phyloP scores from a whole-genome alignment of 2,113 vertebrate genomes.

The Gymnobelideus leadbeateri region DNA sequence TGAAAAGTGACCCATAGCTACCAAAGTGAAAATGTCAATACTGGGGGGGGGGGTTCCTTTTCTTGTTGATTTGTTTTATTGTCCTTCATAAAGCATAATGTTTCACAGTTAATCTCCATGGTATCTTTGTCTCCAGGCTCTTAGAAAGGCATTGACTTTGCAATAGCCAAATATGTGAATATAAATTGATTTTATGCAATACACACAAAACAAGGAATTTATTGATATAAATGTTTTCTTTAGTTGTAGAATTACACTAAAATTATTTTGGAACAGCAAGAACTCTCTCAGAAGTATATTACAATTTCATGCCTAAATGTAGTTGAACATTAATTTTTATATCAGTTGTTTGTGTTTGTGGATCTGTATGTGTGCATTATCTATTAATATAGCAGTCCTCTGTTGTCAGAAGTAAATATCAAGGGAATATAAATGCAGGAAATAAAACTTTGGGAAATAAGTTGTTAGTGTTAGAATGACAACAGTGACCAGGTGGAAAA shows the following conservation, averaged over 20 bases:
- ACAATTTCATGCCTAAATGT: conserved; percentile 83
- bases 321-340: conserved; percentile 79
- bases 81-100: conserved; percentile 59
- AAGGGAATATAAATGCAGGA: conserved; percentile 65
- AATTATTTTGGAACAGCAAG: conserved; percentile 76
- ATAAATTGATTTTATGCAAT: conserved; percentile 83
- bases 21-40: conserved; percentile 62
- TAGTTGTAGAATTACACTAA: conserved; percentile 79
- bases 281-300: conserved; percentile 70
- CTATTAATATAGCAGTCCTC: conserved; percentile 56
- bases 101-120: conserved; percentile 66
- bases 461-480: conserved; percentile 71
- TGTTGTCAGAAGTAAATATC: conserved; percentile 66
- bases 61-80: conserved; percentile 65
- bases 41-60: fast-evolving
- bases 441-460: conserved; percentile 75
- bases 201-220: conserved; percentile 72
- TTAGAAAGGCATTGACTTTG: conserved; percentile 72
- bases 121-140: conserved; percentile 65
- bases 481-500: conserved; percentile 72
- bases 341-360: conserved; percentile 65
- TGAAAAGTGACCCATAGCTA: conserved; percentile 67
- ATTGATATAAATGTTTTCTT: conserved; percentile 77
- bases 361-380: conserved; percentile 12
- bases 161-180: conserved; percentile 72